Evolutionary conservation across 30 jellyfish, hydroid and myxozoan genomes (phyloP).

Genomic region (Cassiopea xamachana): DNA sequence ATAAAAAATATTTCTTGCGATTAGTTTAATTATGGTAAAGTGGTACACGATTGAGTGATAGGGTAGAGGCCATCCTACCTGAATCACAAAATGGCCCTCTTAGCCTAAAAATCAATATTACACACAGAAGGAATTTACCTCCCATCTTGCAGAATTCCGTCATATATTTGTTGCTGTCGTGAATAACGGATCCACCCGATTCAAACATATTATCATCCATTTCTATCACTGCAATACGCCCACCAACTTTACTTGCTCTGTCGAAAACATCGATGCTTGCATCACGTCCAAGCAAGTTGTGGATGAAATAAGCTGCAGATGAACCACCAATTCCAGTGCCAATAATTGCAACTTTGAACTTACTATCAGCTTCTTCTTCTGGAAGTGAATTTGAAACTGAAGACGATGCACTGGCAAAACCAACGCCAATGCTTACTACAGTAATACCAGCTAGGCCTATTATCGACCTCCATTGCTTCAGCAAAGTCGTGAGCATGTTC

Average conservation of each 20-base stretch:
- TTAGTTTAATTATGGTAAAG: too few relatives aligned
- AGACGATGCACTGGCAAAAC: not conserved
- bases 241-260: conserved; percentile 75
- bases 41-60: too few relatives aligned
- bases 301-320: conserved; percentile 71
- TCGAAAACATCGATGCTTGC: conserved; percentile 88
- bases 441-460: conserved; percentile 37
- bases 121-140: not conserved
- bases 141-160: conserved; percentile 41
- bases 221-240: conserved; percentile 81
- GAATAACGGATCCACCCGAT: conserved; percentile 88
- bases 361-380: not conserved
- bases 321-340: conserved; percentile 96
- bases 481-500: not conserved
- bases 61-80: too few relatives aligned
- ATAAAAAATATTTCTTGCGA: too few relatives aligned
- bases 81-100: not conserved
- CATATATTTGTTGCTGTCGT: conserved; percentile 79
- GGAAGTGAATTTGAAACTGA: conserved; percentile 10
- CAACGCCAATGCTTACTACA: conserved; percentile 17
- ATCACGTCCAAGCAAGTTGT: conserved; percentile 53
- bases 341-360: conserved; percentile 77
- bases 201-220: conserved; percentile 62
- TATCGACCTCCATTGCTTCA: conserved; percentile 2
- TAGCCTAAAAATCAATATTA: not conserved